Evolutionary conservation across 2,888 invertebrate species (phyloP), one percentile per base, ranked within the genome.

Genomic region (Antheraea assamensis): DNA sequence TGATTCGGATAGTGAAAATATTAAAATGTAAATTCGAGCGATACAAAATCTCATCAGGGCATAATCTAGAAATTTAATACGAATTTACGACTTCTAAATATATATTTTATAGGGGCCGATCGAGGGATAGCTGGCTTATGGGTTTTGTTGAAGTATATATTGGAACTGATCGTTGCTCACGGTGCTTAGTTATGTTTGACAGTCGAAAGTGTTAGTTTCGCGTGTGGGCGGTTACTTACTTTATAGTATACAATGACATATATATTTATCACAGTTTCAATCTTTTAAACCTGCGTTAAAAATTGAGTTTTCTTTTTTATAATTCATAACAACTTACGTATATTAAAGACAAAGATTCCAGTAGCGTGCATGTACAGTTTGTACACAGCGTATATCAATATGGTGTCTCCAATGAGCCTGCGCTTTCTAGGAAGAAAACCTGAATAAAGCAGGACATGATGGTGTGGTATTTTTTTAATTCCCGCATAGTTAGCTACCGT

Each of bases 1-100:
- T 88, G 84, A 87, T 81, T 83, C 79, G 77, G 81, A 87, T 85
- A 87, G 82, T 83, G 79, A 77, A 80, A 76, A 83, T 81, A 90
- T 91, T 87, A 88, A 86, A 83, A 91, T 92, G 90, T 89, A 86
- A 92, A 92, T 91, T 78, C 74, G 76, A 76, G 80, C 82, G 83
- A 68, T 85, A 89, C 87, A 81, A 81, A 85, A 88, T 86, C 87
- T 89, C 89, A 89, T 87, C 88, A 82, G 77, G 78, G 83, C 80
- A 86, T 89, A 87, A 88, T 87, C 83, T 82, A 82, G 80, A 86
- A 85, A 89, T 86, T 86, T 87, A 87, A 88, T 85, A 84, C 80
- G 80, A 85, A 89, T 85, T 90, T 91, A 90, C 82, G 82, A 81
- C 74, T 83, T 71, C 86, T 89, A 88, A 88, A 89, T 88, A 88